phyloP scores from a whole-genome alignment of 2,113 vertebrate species.

The Maccullochella peelii region DNA sequence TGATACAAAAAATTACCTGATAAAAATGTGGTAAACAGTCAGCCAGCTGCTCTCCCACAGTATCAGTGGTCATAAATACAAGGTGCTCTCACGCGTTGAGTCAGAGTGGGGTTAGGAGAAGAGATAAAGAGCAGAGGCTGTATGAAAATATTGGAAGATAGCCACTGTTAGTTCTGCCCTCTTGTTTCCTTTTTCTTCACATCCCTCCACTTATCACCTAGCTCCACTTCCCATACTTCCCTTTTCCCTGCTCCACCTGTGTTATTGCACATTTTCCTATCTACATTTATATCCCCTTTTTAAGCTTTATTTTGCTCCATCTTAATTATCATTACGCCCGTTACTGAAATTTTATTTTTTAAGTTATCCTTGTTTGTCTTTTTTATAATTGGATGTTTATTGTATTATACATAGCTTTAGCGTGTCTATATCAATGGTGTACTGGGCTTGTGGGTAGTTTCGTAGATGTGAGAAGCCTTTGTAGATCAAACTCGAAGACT shows the following conservation, averaged over 20 bases:
- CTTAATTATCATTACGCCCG: conserved; percentile 34
- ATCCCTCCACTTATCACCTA: conserved; percentile 11
- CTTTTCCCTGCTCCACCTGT: conserved; percentile 27
- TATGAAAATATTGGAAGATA: conserved; percentile 23
- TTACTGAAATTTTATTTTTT: conserved; percentile 55
- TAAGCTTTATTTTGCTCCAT: conserved; percentile 33
- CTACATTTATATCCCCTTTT: neutral
- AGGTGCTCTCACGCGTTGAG: neutral
- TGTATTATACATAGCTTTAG: conserved; percentile 51
- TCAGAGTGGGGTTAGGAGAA: conserved; percentile 4
- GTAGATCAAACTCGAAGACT: conserved; percentile 73
- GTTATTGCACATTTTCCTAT: conserved; percentile 16
- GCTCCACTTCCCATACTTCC: conserved; percentile 44
- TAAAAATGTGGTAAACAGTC: conserved; percentile 48
- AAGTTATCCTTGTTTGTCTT: conserved; percentile 73
- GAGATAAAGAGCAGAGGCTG: conserved; percentile 16
- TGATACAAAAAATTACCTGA: conserved; percentile 20
- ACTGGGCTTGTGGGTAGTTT: conserved; percentile 62
- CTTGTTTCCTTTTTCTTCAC: conserved; percentile 28
- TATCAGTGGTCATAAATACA: conserved; percentile 19
- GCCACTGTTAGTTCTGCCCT: conserved; percentile 16
- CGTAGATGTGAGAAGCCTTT: conserved; percentile 68
- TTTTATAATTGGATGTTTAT: conserved; percentile 61
- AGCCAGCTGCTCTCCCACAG: conserved; percentile 47
- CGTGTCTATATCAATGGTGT: conserved; percentile 55